Evolutionary conservation across 2,888 invertebrate species (phyloP).

Genomic region (Sinopyrophorus schimmeli): DNA sequence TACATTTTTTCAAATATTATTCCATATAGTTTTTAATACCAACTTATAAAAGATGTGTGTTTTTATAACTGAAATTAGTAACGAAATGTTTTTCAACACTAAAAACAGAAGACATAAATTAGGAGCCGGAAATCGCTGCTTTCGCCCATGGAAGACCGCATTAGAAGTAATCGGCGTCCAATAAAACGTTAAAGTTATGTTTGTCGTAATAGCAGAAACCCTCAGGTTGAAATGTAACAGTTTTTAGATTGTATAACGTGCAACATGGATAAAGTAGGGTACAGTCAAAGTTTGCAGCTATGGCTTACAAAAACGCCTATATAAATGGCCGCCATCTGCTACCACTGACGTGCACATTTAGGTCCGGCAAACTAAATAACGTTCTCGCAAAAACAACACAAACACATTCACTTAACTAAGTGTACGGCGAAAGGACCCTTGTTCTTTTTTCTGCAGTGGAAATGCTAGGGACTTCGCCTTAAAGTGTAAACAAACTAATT

Average conservation of each 20-base stretch:
- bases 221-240: conserved; percentile 4
- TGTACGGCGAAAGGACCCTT: conserved; percentile 18
- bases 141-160: too few relatives aligned
- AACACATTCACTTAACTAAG: conserved; percentile 26
- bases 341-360: conserved; percentile 30
- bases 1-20: too few relatives aligned
- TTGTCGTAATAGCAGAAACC: conserved; percentile 1
- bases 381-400: conserved; percentile 24
- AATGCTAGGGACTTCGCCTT: too few relatives aligned
- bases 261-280: conserved; percentile 20
- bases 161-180: too few relatives aligned
- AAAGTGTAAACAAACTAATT: too few relatives aligned
- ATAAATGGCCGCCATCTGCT: conserved; percentile 31
- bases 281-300: conserved; percentile 24
- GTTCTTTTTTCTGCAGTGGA: conserved; percentile 12
- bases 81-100: too few relatives aligned
- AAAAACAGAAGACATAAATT: too few relatives aligned
- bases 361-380: conserved; percentile 29
- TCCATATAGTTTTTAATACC: too few relatives aligned
- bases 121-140: too few relatives aligned
- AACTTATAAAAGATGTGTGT: too few relatives aligned
- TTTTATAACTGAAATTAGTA: too few relatives aligned
- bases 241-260: conserved; percentile 12
- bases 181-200: conserved; percentile 10
- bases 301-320: conserved; percentile 25